Evolutionary conservation across 2,888 invertebrate genomes (phyloP), one percentile per base, ranked within the genome.

Genomic region (Synergus laeviventris): DNA sequence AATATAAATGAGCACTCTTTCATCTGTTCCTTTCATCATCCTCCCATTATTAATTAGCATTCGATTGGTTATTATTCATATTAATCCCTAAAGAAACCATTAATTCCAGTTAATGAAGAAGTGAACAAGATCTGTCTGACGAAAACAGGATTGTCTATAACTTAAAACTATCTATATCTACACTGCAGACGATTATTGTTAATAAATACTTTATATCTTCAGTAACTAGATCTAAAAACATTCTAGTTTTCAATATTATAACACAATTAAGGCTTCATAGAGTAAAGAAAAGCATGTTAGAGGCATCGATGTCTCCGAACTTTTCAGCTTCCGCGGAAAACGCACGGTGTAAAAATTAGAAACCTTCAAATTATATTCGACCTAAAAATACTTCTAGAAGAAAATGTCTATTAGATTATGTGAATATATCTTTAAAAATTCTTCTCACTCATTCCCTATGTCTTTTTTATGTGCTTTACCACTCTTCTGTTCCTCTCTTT

Each of bases 401-500:
- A 21, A 21, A 56, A 56, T 56, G 1, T 21, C 21, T 18, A 56
- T 56, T 4, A 21, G 21, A 2, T 56, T 11, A 56, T 1, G 21
- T 12, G 21, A 21, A 21, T 56, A 21, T 5, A 21, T 21, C 21
- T 12, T 21, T 12, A 21, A 12, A 12, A 56, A 0, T 9, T 11
- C 56, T 21, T 11, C n/a, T 49, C 9, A 7, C 31, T n/a, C n/a
- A 49, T 49, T 49, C 49, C n/a, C 21, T 24, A 45, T n/a, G n/a
- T 24, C 5, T 21, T 45, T 21, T 45, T 66, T 14, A 66, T 31
- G 16, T n/a, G 16, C 16, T 21, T 16, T 31, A 31, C 16, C 9
- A 66, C 38, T 49, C 31, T 49, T 66, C 21, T 2, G n/a, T 64
- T 45, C 66, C 66, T n/a, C n/a, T 45, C 45, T 42, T 66, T 45